Conservation (phyloP, 2,888 invertebrate species). For the Nephrotoma guestfalica region DNA sequence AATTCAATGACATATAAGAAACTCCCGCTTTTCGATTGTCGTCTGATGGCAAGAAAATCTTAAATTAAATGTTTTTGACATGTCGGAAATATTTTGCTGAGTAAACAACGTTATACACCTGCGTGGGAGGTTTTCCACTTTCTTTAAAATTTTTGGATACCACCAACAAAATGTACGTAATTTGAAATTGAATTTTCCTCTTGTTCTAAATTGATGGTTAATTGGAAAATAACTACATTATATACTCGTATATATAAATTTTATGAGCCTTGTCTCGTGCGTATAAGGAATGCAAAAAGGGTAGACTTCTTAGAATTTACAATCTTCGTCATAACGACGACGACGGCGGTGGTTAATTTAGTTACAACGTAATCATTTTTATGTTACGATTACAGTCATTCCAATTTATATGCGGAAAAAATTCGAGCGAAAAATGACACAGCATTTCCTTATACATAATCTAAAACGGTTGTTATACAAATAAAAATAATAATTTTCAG, state of each 20-base stretch:
- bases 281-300: not conserved
- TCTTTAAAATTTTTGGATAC: not conserved
- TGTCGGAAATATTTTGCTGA: not conserved
- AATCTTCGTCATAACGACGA: not conserved
- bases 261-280: not conserved
- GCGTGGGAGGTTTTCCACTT: not conserved
- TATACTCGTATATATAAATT: not conserved
- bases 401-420: not conserved
- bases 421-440: not conserved
- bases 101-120: not conserved
- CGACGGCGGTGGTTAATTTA: not conserved
- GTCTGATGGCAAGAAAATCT: not conserved
- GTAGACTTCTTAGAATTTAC: not conserved
- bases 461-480: not conserved
- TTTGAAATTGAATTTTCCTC: not conserved
- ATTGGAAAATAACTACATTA: not conserved
- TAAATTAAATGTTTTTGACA: not conserved
- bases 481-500: not conserved
- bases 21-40: not conserved
- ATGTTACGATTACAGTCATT: not conserved
- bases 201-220: not conserved
- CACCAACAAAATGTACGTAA: not conserved
- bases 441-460: not conserved
- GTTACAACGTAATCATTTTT: not conserved
- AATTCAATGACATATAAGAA: not conserved